phyloP scores from a whole-genome alignment of 2,113 vertebrate species.

The Brachyhypopomus gauderio region DNA sequence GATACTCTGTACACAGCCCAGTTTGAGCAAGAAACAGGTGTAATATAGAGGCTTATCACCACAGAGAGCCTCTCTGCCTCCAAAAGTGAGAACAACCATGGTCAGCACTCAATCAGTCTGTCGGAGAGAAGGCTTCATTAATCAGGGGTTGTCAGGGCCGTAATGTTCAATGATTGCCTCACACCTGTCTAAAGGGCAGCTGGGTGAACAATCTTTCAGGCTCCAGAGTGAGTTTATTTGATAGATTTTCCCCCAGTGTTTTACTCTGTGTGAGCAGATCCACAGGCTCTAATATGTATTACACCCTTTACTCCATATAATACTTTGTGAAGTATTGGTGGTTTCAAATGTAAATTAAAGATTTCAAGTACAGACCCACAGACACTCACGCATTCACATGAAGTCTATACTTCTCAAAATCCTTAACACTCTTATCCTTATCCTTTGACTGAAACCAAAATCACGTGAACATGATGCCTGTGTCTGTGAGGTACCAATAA shows the following conservation, averaged over 20 bases:
- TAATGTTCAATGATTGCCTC: conserved; percentile 26
- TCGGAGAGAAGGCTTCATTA: conserved; percentile 14
- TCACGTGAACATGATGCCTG: neutral
- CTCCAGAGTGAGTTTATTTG: conserved; percentile 10
- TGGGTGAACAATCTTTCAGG: conserved; percentile 2
- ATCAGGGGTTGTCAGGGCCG: conserved; percentile 13
- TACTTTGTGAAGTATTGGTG: neutral
- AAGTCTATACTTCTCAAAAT: neutral
- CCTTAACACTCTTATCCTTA: neutral
- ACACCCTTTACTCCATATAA: neutral
- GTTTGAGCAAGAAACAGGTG: conserved; percentile 46
- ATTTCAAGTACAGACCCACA: neutral
- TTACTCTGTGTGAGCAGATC: neutral
- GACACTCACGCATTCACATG: neutral
- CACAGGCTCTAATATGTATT: neutral
- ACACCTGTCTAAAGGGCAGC: neutral
- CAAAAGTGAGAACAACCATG: conserved; percentile 23
- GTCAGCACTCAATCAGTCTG: conserved; percentile 33
- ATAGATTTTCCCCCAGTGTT: conserved; percentile 7
- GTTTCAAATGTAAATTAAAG: conserved; percentile 5
- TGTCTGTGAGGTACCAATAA: neutral
- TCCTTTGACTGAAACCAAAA: neutral
- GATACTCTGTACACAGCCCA: conserved; percentile 21
- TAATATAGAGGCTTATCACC: conserved; percentile 37
- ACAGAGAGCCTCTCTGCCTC: conserved; percentile 22